Base-by-base conservation (phyloP, 2,113 vertebrate species). In the Platichthys flesus region DNA sequence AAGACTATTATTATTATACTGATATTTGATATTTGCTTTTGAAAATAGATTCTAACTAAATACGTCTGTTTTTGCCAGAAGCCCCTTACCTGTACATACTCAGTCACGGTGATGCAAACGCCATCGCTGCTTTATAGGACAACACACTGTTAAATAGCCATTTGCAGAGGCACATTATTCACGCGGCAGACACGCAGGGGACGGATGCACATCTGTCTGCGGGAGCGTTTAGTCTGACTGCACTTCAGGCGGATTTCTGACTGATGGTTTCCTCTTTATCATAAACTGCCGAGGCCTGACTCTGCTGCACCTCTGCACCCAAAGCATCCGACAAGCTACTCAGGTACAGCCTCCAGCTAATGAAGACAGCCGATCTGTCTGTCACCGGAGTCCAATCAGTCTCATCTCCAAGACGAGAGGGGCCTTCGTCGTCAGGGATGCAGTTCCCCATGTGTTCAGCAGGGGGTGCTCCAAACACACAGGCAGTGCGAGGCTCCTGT, bases 391-490 rank as follows among this genome's bases (percentile, higher is more conserved):
- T 28, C 59, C 52, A 59, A 77, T 70, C 35, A 35, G 21, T 16
- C 61, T 63, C 15, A n/a, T 60, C 40, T 37, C 56, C 16, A 37
- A 67, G 63, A 58, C 66, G 23, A 68, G 26, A 2, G 7, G 52
- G n/a, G 56, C 10, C 61, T 6, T 15, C 9, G 9, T 37, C 2
- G 21, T 47, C 47, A 18, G 16, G 1, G 15, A 0, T 83, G 88
- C 75, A 88, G 57, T 84, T 84, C 81, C 74, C 5, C 37, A 18
- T 31, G n/a, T 35, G 62, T 21, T 51, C 92, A 92, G 85, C 88
- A 91, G 92, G 89, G 71, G 85, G 15, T 76, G 88, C 85, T 89
- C 37, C 78, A 78, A 91, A 89, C 83, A 88, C 85, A 66, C 85
- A 80, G 55, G 57, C 74, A 9, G 23, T 18, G 20, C 0, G 9